phyloP scores from a whole-genome alignment of 1,140 invertebrate genomes.

The Sarcophaga bullata region DNA sequence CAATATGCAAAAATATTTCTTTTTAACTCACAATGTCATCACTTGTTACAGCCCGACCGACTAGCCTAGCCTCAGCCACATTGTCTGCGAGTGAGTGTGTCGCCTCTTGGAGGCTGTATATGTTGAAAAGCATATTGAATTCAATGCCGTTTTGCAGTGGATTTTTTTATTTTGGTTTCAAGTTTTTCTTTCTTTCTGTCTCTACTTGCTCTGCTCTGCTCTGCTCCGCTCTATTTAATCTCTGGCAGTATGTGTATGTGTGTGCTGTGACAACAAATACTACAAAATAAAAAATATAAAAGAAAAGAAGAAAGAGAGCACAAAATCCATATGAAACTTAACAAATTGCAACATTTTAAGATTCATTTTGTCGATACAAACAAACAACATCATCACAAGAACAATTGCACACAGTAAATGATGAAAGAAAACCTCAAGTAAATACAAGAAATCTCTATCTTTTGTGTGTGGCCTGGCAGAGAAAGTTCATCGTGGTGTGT shows the following conservation, averaged over 20 bases:
- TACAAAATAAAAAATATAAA: too few species aligned
- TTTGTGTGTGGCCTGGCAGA: not conserved
- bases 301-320: too few species aligned
- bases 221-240: too few species aligned
- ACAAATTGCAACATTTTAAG: too few species aligned
- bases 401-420: not conserved
- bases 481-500: not conserved
- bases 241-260: too few species aligned
- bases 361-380: not conserved
- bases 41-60: not conserved
- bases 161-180: not conserved
- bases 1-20: not conserved
- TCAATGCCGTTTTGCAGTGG: not conserved
- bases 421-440: not conserved
- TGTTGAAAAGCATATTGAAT: not conserved
- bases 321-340: too few species aligned
- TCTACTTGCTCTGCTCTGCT: too few species aligned
- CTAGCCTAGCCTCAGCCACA: not conserved
- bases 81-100: not conserved
- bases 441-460: slow-evolving; percentile 13
- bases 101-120: not conserved
- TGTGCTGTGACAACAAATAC: too few species aligned
- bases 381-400: not conserved
- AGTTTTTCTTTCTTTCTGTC: too few species aligned
- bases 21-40: not conserved